Base-by-base conservation (phyloP, 2,888 invertebrate species). In the Drosophila multiciliata region DNA sequence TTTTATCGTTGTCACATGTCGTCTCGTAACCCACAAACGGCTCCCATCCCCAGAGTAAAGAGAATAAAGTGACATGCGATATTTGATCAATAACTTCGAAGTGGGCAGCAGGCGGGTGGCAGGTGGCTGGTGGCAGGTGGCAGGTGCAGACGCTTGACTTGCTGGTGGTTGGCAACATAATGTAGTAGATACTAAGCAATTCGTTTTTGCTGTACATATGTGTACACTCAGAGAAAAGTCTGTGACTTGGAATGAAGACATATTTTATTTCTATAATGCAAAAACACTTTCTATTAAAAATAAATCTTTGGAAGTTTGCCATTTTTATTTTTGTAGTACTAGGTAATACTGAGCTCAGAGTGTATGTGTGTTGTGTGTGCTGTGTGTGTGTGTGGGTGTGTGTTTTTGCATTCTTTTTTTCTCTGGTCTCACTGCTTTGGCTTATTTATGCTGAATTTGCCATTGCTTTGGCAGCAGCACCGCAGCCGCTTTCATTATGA, bases 401-500 rank as follows among this genome's bases (percentile, higher is more conserved):
- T 67, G 58, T 71, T 35, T 68, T 42, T 67, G 64, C 55, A 73
- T 79, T 75, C 73, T 75, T 73, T 83, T 82, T 73, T 53, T 70
- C 67, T 68, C 49, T 23, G 15, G 55, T 66, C 64, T 58, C 68
- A 53, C 57, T 63, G 42, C 45, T 61, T 66, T 78, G 68, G 80
- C 80, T 80, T 79, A 77, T 75, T 55, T 54, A n/a, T 81, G 20
- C 55, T 50, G 38, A 38, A 26, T 38, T 55, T 26, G 67, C 52
- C 52, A 67, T 70, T 66, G 67, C 73, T 62, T 69, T 70, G 66
- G 76, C 78, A 70, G 66, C 87, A 52, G 29, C 57, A 40, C 70
- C 72, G 82, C 82, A 70, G 83, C 84, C 83, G 84, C 87, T 81
- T 89, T 87, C 89, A 87, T 87, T 87, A 87, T 87, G 89, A 87